phyloP scores from a whole-genome alignment of 2,888 invertebrate species.

The Hemaris fuciformis region DNA sequence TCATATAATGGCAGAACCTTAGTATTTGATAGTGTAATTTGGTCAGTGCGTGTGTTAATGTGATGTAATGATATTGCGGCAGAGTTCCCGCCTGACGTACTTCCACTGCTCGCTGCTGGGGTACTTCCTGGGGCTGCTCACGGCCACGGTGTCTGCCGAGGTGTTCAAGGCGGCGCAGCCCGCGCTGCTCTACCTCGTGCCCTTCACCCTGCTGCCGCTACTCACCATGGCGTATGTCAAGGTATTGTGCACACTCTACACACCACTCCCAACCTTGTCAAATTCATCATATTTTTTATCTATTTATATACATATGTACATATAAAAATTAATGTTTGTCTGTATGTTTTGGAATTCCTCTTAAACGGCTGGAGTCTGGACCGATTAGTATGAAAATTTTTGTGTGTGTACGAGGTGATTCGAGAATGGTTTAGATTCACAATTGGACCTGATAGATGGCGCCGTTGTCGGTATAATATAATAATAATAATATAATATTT shows the following conservation, averaged over 20 bases:
- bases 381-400: too few species aligned
- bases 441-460: too few species aligned
- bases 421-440: too few species aligned
- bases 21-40: background rate
- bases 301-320: too few species aligned
- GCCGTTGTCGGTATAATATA: too few species aligned
- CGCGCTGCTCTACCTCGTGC: slow-evolving; percentile 97
- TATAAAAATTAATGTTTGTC: too few species aligned
- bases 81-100: slow-evolving; percentile 90
- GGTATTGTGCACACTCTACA: slow-evolving; percentile 75
- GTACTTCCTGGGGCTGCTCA: slow-evolving; percentile 97
- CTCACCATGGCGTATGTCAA: slow-evolving; percentile 99
- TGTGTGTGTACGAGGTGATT: too few species aligned
- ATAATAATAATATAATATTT: too few species aligned
- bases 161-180: slow-evolving; percentile 99
- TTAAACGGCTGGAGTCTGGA: too few species aligned
- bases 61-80: slow-evolving; percentile 13
- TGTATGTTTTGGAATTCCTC: too few species aligned
- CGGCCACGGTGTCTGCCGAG: slow-evolving; percentile 98
- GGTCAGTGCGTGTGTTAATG: background rate
- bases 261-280: too few species aligned
- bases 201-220: slow-evolving; percentile 97
- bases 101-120: slow-evolving; percentile 99
- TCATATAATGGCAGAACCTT: background rate
- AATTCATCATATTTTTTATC: too few species aligned